phyloP scores from a whole-genome alignment of 2,888 invertebrate species.

The Euplexia lucipara region DNA sequence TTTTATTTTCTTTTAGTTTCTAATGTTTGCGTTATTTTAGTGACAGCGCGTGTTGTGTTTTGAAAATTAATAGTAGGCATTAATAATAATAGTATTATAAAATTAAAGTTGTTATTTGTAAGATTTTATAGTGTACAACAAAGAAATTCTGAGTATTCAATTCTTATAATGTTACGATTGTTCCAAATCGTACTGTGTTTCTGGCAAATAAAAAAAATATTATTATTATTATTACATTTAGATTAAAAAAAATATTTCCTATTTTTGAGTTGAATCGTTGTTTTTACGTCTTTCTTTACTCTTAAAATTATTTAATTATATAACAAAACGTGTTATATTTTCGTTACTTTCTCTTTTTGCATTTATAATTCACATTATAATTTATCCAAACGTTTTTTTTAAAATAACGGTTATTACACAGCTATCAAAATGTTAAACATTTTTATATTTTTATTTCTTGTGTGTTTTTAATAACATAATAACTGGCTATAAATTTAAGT shows the following conservation, averaged over 20 bases:
- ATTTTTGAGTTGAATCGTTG: conserved; percentile 7
- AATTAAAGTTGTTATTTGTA: too few species aligned
- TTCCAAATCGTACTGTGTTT: too few species aligned
- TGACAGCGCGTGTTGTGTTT: not conserved
- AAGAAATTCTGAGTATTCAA: too few species aligned
- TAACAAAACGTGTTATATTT: conserved; percentile 9
- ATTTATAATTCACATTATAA: conserved; percentile 16
- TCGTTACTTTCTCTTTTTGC: conserved; percentile 26
- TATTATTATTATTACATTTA: too few species aligned
- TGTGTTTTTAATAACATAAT: conserved; percentile 16
- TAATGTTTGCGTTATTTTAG: not conserved
- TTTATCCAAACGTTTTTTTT: not conserved
- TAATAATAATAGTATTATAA: conserved; percentile 1
- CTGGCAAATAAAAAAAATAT: too few species aligned
- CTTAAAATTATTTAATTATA: conserved; percentile 5
- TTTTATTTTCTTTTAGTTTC: not conserved
- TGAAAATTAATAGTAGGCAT: not conserved
- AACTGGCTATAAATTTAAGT: conserved; percentile 17
- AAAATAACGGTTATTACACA: not conserved
- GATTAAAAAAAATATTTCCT: conserved; percentile 5
- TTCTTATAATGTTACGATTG: too few species aligned
- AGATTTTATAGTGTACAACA: too few species aligned
- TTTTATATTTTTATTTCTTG: conserved; percentile 17
- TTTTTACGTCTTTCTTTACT: not conserved
- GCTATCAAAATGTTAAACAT: not conserved